These are phyloP conservation scores for Atethmia centrago DNA, from an alignment of 2,888 invertebrate species.

Conservation along the genomic window DNA sequence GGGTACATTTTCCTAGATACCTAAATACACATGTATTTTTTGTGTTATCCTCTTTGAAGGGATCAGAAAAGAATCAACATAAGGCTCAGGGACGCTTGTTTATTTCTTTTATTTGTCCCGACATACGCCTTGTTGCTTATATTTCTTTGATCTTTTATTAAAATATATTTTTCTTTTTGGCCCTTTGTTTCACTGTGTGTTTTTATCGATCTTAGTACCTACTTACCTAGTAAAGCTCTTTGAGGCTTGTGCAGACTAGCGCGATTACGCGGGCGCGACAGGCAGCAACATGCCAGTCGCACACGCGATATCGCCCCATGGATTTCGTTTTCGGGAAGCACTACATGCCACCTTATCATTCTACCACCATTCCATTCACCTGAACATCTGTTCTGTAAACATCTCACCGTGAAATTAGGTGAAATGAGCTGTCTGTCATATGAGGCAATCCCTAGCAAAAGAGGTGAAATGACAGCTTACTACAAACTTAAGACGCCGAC, in stretches of 20 bases:
- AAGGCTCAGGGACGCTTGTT: constrained; percentile 15
- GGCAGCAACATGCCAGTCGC: too few relatives aligned
- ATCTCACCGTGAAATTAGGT: neutral
- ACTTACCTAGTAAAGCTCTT: too few relatives aligned
- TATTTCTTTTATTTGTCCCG: constrained; percentile 35
- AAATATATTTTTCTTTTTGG: constrained; percentile 10
- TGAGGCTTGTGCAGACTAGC: too few relatives aligned
- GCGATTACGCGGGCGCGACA: too few relatives aligned
- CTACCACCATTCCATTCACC: too few relatives aligned
- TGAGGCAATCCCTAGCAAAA: too few relatives aligned
- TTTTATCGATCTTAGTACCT: neutral
- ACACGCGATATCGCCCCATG: too few relatives aligned
- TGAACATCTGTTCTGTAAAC: neutral
- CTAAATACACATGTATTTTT: neutral
- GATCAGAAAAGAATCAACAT: constrained; percentile 31
- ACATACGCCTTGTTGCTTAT: constrained; percentile 20
- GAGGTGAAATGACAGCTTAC: too few relatives aligned
- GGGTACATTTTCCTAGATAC: neutral
- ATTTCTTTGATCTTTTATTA: constrained; percentile 29
- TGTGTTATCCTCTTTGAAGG: constrained; percentile 10
- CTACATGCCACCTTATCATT: neutral
- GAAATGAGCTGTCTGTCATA: neutral
- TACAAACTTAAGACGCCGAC: too few relatives aligned
- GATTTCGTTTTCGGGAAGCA: neutral
- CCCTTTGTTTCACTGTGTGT: neutral